phyloP scores from a whole-genome alignment of 2,888 invertebrate species.

The Athetis lepigone region DNA sequence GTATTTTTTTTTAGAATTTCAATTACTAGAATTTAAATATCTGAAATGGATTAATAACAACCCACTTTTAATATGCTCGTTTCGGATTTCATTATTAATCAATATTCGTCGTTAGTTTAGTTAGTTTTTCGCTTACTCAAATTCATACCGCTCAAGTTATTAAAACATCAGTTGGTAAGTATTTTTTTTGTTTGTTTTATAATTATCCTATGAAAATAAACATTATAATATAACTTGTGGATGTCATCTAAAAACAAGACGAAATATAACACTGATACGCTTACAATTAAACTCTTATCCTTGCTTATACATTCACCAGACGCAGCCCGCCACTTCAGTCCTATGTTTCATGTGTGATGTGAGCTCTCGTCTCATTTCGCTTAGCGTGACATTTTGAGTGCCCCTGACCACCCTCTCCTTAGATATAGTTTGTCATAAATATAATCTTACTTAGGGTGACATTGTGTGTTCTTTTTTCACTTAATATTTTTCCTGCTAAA shows the following conservation, averaged over 20 bases:
- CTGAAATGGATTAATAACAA: too few species aligned
- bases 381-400: slow-evolving; percentile 67
- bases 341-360: slow-evolving; percentile 60
- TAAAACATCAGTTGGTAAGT: too few species aligned
- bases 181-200: too few species aligned
- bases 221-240: slow-evolving; percentile 40
- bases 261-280: slow-evolving; percentile 48
- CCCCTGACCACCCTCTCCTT: slow-evolving; percentile 70
- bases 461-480: slow-evolving; percentile 88
- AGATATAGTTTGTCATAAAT: slow-evolving; percentile 77
- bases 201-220: too few species aligned
- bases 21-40: too few species aligned
- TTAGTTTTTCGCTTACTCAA: too few species aligned
- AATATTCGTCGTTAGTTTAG: too few species aligned
- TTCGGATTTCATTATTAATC: too few species aligned
- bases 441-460: slow-evolving; percentile 84
- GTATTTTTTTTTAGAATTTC: too few species aligned
- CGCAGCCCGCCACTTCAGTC: slow-evolving; percentile 16
- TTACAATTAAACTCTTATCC: slow-evolving; percentile 62
- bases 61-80: too few species aligned
- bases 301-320: too few species aligned
- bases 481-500: slow-evolving; percentile 89
- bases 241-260: slow-evolving; percentile 28
- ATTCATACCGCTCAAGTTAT: too few species aligned
- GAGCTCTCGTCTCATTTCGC: slow-evolving; percentile 67